Conservation (phyloP, 2,888 invertebrate species). For the Podabrus alpinus region DNA sequence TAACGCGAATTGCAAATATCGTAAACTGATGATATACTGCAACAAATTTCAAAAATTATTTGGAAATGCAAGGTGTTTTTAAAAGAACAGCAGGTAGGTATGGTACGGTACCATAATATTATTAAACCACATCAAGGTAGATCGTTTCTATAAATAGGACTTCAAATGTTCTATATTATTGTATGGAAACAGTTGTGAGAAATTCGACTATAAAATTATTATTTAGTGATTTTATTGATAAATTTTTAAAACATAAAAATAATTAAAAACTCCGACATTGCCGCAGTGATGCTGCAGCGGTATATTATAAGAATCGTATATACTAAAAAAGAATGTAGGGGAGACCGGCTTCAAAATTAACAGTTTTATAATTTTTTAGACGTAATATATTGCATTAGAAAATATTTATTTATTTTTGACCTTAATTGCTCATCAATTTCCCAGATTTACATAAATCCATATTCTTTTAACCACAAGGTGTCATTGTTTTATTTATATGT, state of each 20-base stretch:
- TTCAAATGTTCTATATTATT: not conserved
- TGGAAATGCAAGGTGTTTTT: not conserved
- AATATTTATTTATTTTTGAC: not conserved
- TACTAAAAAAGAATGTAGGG: not conserved
- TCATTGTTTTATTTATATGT: too few species aligned
- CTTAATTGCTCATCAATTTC: too few species aligned
- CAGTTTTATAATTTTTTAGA: not conserved
- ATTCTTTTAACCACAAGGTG: not conserved
- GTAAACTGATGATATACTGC: not conserved
- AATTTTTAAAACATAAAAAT: not conserved
- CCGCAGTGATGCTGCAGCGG: not conserved
- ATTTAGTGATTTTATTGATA: not conserved
- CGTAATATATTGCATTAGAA: too few species aligned
- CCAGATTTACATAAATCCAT: too few species aligned
- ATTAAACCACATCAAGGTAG: not conserved
- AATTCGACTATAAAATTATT: not conserved
- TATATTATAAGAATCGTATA: not conserved
- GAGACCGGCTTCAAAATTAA: not conserved
- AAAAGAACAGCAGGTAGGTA: not conserved
- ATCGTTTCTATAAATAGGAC: not conserved
- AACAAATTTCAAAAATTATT: not conserved
- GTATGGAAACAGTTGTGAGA: not conserved
- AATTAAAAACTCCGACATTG: not conserved
- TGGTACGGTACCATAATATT: too few species aligned
- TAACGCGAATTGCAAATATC: not conserved